Evolutionary conservation across 2,797 vertebrate species (phyloP), one percentile per base, ranked within the genome.

Genomic region (Pampus argenteus): DNA sequence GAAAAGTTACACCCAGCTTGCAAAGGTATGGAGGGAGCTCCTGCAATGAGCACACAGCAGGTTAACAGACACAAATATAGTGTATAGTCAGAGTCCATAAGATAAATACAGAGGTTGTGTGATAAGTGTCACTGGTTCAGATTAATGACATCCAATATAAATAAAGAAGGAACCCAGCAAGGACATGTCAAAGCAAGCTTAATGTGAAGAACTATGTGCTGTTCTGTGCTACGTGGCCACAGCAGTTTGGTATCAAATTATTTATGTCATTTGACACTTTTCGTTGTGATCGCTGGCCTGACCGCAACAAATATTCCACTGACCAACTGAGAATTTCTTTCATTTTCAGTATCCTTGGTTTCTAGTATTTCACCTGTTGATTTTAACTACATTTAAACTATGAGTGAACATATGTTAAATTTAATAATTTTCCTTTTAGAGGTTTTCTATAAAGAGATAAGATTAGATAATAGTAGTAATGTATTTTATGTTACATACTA

Each of bases 11-110:
- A 71, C 95, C 96, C 90, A 99, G 76, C 86, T 93, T 97, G 92
- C 95, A 94, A 61, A 97, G 95, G 82, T 99, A 99, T 0, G 94
- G 94, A 70, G 98, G 98, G 38, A 99, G 95, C 48, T 99, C 97
- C 98, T 99, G 90, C 50, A 89, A 91, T 91, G 25, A 78, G 64
- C 34, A 79, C 13, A 78, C 18, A 70, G 26, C 25, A 67, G 5
- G 52, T 66, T 23, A 65, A 62, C 13, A 38, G 4, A 71, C 38
- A 65, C 22, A 69, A 29, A 28, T 29, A 25, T 14, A 38, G 56
- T 17, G 6, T 9, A 13, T 5, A 34, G 28, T 17, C n/a, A 17
- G 6, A 44, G 20, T 2, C 18, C 65, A 29, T 18, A 6, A 10
- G 14, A 3, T 44, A 51, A 47, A 34, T 14, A 25, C 29, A 29